Percentiles rank a stretch among this genome's conserved stretches.
Conservation (phyloP, 2,113 vertebrate genomes). For the Talpa occidentalis region DNA sequence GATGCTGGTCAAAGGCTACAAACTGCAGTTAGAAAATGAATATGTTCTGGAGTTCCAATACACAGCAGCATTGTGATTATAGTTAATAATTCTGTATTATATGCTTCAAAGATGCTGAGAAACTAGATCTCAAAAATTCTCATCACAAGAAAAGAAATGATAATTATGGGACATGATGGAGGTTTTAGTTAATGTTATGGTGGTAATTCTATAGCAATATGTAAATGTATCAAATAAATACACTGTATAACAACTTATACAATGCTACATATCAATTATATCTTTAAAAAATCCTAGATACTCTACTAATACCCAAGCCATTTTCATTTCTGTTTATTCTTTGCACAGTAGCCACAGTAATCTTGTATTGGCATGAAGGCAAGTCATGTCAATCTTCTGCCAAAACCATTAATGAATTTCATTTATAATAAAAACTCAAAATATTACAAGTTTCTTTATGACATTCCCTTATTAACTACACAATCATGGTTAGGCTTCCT, state of each 20-base stretch:
- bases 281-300: background rate
- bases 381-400: background rate
- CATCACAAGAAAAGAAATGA: background rate
- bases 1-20: background rate
- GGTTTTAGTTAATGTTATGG: background rate
- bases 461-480: background rate
- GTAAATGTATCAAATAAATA: background rate
- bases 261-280: background rate
- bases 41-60: background rate
- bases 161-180: background rate
- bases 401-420: background rate
- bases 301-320: background rate
- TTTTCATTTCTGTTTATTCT: conserved; percentile 7
- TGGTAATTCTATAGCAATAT: background rate
- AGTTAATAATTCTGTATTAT: background rate
- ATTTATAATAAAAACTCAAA: background rate
- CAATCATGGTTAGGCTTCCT: background rate
- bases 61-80: background rate
- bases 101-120: background rate
- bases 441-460: background rate
- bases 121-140: background rate
- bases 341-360: background rate
- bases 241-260: background rate
- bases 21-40: background rate
- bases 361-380: too few relatives aligned